Conservation (phyloP, 2,888 invertebrate genomes). For the Idaea dimidiata region DNA sequence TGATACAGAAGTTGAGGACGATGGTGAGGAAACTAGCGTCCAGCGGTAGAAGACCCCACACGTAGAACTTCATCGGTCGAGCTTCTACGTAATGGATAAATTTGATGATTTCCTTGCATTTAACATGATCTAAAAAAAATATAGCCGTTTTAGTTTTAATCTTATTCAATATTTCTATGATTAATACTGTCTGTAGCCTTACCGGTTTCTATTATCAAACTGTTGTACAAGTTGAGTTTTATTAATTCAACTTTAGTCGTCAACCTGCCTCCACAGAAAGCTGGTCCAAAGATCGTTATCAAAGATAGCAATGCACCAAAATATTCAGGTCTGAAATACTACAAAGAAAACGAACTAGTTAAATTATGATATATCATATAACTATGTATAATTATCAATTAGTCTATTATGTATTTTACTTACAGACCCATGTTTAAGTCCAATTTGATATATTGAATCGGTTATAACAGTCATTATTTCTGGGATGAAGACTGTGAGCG, state of each 20-base stretch:
- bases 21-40: conserved; percentile 5
- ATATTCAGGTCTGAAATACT: neutral
- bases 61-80: conserved; percentile 12
- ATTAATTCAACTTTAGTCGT: neutral
- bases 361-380: neutral
- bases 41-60: conserved; percentile 11
- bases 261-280: neutral
- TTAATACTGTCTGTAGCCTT: neutral
- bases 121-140: neutral
- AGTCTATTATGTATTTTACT: neutral
- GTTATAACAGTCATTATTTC: neutral
- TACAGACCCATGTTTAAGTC: neutral
- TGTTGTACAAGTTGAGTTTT: neutral
- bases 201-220: neutral
- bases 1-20: conserved; percentile 11
- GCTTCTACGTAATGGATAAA: conserved; percentile 12
- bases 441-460: neutral
- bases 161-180: neutral
- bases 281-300: neutral
- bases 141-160: neutral
- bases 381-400: too few species aligned
- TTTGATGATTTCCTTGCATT: neutral
- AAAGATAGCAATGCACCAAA: neutral
- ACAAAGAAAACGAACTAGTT: neutral
- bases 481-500: neutral